Conservation (phyloP, 2,888 invertebrate genomes). For the Allophyes oxyacanthae region DNA sequence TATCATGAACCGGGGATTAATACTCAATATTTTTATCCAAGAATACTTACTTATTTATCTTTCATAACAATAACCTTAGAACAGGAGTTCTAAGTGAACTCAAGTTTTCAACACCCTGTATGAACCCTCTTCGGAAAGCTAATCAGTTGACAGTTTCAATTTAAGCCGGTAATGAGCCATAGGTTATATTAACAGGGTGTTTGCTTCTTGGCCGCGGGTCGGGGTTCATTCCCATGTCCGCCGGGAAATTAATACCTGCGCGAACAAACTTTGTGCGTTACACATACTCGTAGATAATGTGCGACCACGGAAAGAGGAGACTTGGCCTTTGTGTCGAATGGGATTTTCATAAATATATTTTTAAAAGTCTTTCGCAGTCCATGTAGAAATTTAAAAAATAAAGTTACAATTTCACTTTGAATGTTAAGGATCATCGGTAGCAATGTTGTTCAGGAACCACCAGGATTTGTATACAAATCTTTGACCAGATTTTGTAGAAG, state of each 20-base stretch:
- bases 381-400: too few relatives aligned
- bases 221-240: slow-evolving; percentile 61
- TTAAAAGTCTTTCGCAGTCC: too few relatives aligned
- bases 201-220: slow-evolving; percentile 60
- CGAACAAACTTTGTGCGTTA: slow-evolving; percentile 64
- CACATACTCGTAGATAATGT: slow-evolving; percentile 57
- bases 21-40: too few relatives aligned
- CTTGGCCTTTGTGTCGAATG: slow-evolving; percentile 12
- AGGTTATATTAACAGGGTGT: slow-evolving; percentile 52
- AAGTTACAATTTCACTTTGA: too few relatives aligned
- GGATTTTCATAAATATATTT: neutral
- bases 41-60: too few relatives aligned
- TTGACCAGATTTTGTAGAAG: too few relatives aligned
- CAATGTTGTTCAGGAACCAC: too few relatives aligned
- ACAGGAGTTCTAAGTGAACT: too few relatives aligned
- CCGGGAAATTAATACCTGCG: slow-evolving; percentile 74
- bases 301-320: slow-evolving; percentile 31
- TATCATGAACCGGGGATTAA: too few relatives aligned
- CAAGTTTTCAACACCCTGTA: neutral
- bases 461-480: too few relatives aligned
- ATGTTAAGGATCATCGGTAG: too few relatives aligned
- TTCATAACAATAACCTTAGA: too few relatives aligned
- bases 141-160: slow-evolving; percentile 62
- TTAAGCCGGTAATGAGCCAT: slow-evolving; percentile 54
- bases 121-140: slow-evolving; percentile 43